These are phyloP conservation scores for Ctenoplectra terminalis DNA, from an alignment of 1,140 invertebrate genomes.

Conservation along the genomic window DNA sequence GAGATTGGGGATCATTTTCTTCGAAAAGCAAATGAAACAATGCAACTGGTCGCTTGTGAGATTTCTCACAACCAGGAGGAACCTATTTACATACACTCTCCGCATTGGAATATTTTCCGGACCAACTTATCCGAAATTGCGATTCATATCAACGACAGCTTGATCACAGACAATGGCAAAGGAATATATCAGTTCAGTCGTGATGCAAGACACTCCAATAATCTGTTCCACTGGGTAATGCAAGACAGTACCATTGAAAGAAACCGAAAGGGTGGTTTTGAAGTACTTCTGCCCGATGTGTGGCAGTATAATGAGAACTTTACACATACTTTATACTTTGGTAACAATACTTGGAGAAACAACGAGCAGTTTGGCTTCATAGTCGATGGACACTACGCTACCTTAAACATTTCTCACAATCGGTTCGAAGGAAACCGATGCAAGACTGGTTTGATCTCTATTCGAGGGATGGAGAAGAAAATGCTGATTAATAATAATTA, in stretches of 20 bases:
- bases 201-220: constrained; percentile 95
- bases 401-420: constrained; percentile 92
- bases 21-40: constrained; percentile 93
- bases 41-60: constrained; percentile 90
- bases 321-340: constrained; percentile 93
- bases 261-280: constrained; percentile 92
- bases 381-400: constrained; percentile 95
- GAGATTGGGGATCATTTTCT: constrained; percentile 93
- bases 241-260: constrained; percentile 94
- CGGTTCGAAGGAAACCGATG: constrained; percentile 94
- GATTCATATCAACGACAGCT: constrained; percentile 92
- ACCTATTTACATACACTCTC: constrained; percentile 91
- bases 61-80: constrained; percentile 91
- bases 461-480: constrained; percentile 98
- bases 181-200: constrained; percentile 94
- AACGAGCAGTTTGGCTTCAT: constrained; percentile 94
- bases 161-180: constrained; percentile 92
- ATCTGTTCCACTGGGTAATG: constrained; percentile 96
- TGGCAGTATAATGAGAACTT: constrained; percentile 98
- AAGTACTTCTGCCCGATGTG: constrained; percentile 94
- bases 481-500: constrained; percentile 91
- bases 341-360: constrained; percentile 92
- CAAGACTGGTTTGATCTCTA: constrained; percentile 90
- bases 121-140: constrained; percentile 93
- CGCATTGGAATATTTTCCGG: constrained; percentile 91